Evolutionary conservation across 2,888 invertebrate genomes (phyloP).

Genomic region (Rotaria socialis): DNA sequence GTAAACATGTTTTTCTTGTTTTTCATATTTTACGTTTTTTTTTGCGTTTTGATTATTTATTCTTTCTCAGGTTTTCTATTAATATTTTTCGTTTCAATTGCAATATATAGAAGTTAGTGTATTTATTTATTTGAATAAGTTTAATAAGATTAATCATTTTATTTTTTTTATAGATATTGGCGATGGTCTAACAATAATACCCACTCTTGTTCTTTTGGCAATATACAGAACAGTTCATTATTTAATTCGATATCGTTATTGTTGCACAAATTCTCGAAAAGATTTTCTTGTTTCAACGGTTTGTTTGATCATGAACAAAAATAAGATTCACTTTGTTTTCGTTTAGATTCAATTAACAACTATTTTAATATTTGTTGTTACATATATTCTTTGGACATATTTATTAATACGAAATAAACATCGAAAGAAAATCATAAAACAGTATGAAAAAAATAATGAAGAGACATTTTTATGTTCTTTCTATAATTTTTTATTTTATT

Average conservation of each 20-base stretch:
- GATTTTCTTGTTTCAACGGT: neutral
- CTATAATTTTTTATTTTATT: neutral
- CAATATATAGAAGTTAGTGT: neutral
- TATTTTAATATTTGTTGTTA: neutral
- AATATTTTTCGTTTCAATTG: neutral
- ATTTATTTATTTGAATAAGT: neutral
- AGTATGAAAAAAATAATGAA: neutral
- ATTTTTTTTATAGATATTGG: neutral
- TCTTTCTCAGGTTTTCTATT: neutral
- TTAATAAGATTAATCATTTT: neutral
- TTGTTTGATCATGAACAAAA: neutral
- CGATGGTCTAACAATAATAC: neutral
- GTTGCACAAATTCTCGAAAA: neutral
- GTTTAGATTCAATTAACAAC: neutral
- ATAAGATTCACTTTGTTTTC: no score
- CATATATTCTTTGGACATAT: slow-evolving; percentile 14
- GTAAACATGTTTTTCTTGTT: neutral
- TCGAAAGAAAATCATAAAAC: neutral
- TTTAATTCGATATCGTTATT: neutral
- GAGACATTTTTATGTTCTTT: neutral
- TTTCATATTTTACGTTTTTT: neutral
- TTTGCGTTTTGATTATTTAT: neutral
- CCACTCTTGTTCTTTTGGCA: neutral
- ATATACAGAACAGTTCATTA: neutral
- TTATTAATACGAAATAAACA: neutral